Evolutionary conservation across 2,888 invertebrate genomes (phyloP), one percentile per base, ranked within the genome.

Genomic region (Noctua comes): DNA sequence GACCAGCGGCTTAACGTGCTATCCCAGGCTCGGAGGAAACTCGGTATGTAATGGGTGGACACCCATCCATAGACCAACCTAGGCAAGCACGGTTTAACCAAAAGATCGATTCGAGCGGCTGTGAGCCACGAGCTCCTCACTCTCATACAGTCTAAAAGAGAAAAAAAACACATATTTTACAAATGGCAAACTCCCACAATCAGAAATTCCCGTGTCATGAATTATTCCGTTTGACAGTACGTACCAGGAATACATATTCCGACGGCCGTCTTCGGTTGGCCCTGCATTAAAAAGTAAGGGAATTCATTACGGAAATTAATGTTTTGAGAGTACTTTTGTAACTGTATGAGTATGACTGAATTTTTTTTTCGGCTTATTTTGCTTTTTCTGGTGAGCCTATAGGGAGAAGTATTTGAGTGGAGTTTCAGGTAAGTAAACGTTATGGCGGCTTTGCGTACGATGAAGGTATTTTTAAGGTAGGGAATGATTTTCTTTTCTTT

Each of bases 221-320:
- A 86, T 83, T 70, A 84, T 84, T 77, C 74, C 51, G 36, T 69
- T 51, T 70, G 73, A 54, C 71, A 65, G 51, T 83, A 46, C 24
- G 24, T 68, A 80, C 68, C 59, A 66, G 86, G 76, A 48, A 68
- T 65, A 75, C 64, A 84, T 79, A 40, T 43, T n/a, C 36, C 18
- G 1, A 1, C n/a, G n/a, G 40, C 46, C 46, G 69, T 62, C 82
- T 80, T 80, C 36, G 72, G 54, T 68, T 62, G 48, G 68, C 46
- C 68, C 62, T 69, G 62, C 62, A 76, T 84, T 86, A 77, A 84
- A 80, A 84, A 84, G 68, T 76, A 76, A 84, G 31, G 36, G 77
- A 80, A 80, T 85, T 84, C 77, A 80, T 87, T 76, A 87, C 36
- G 68, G 31, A 72, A 77, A 83, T 76, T 43, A 73, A 76, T 62